Evolutionary conservation across 2,797 vertebrate genomes (phyloP).

Genomic region (Liparis tanakae): DNA sequence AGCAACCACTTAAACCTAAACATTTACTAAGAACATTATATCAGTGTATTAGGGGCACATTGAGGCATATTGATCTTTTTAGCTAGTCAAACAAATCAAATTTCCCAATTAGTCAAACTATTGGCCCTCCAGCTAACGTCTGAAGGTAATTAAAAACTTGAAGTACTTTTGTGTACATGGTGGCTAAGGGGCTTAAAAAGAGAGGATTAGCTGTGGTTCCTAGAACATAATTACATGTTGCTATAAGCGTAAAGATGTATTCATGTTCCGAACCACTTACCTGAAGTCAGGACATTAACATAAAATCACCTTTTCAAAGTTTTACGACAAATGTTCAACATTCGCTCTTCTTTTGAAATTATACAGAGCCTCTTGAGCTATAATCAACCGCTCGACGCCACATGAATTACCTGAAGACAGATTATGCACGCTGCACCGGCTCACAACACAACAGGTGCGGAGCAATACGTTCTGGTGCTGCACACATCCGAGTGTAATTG

Average conservation of each 20-base stretch:
- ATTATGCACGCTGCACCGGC: constrained; percentile 7
- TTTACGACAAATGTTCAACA: not conserved
- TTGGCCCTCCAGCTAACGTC: not conserved
- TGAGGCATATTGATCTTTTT: not conserved
- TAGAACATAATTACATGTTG: not conserved
- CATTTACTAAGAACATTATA: no score
- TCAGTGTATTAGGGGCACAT: no score
- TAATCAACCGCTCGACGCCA: not conserved
- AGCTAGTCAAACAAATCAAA: not conserved
- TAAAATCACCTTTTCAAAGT: not conserved
- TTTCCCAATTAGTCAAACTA: not conserved
- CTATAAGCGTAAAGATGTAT: not conserved
- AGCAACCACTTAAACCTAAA: no score
- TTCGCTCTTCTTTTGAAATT: not conserved
- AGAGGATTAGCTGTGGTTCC: not conserved
- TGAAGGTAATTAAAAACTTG: not conserved
- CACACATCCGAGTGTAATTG: constrained; percentile 43
- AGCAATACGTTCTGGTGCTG: constrained; percentile 16
- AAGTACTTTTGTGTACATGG: not conserved
- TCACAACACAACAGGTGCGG: constrained; percentile 14
- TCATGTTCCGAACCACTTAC: not conserved
- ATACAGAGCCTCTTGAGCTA: constrained; percentile 22
- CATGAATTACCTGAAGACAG: constrained; percentile 12
- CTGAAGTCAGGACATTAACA: not conserved
- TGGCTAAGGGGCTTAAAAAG: not conserved